Percentiles rank a stretch among this genome's conserved stretches.
Conservation (phyloP, 2,888 invertebrate genomes). For the Synanthedon myopaeformis region DNA sequence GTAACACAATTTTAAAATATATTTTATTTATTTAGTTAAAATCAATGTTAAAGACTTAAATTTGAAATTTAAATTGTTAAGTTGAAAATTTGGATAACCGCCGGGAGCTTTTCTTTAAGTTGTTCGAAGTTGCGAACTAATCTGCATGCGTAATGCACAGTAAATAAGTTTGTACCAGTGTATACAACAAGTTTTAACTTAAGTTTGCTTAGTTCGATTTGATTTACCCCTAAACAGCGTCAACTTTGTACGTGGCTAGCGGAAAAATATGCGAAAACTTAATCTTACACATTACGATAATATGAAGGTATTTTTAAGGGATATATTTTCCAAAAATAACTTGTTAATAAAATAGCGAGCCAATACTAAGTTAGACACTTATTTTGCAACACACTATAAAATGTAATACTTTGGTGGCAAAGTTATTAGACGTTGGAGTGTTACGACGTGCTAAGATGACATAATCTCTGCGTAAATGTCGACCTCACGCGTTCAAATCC, state of each 20-base stretch:
- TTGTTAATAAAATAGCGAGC: too few species aligned
- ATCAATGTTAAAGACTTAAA: too few species aligned
- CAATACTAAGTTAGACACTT: too few species aligned
- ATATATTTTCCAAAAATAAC: too few species aligned
- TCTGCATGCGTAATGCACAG: conserved; percentile 50
- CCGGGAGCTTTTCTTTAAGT: conserved; percentile 38
- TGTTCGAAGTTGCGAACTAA: conserved; percentile 37
- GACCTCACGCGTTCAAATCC: too few species aligned
- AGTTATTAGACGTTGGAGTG: neutral
- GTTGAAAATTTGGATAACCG: conserved; percentile 17
- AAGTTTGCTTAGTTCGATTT: conserved; percentile 2
- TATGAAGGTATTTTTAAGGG: too few species aligned
- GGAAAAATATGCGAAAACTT: too few species aligned
- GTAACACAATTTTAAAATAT: too few species aligned
- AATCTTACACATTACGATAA: too few species aligned
- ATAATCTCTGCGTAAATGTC: neutral
- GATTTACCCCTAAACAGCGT: neutral
- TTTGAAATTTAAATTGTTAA: too few species aligned
- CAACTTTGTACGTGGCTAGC: neutral
- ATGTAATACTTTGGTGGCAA: neutral
- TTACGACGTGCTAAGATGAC: neutral
- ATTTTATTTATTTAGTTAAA: too few species aligned
- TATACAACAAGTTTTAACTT: conserved; percentile 11
- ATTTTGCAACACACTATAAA: neutral
- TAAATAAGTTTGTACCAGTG: conserved; percentile 32